A percentile compares a stretch with the other conserved stretches of the same genome.
These are phyloP conservation scores for Cossypha polioptera DNA, from an alignment of 2,797 vertebrate species.

Conservation along the genomic window DNA sequence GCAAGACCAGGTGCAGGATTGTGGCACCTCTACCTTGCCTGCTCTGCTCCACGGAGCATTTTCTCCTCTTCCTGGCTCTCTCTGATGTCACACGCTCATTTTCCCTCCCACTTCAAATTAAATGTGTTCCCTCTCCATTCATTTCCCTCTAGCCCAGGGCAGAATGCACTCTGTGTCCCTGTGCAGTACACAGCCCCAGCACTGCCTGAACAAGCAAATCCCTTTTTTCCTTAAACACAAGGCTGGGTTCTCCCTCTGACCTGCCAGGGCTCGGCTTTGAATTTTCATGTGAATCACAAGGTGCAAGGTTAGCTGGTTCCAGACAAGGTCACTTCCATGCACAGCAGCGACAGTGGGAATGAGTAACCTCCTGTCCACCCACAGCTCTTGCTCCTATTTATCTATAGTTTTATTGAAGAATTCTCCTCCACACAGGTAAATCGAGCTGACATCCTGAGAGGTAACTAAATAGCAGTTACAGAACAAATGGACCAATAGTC, in stretches of 20 bases:
- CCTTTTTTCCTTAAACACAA: neutral
- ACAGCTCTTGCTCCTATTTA: neutral
- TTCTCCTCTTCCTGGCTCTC: neutral
- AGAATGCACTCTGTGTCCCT: neutral
- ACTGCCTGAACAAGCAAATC: neutral
- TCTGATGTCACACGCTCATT: neutral
- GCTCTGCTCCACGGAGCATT: rapidly evolving
- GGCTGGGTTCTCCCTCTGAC: conserved; percentile 24
- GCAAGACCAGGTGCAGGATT: neutral
- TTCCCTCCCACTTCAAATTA: neutral
- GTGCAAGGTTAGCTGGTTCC: conserved; percentile 38
- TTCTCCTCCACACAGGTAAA: conserved; percentile 35
- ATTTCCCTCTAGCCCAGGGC: neutral
- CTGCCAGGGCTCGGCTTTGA: conserved; percentile 33
- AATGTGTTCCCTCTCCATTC: neutral
- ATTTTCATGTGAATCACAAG: conserved; percentile 38
- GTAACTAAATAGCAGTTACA: conserved; percentile 52
- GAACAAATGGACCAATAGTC: conserved; percentile 56
- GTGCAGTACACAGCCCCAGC: neutral
- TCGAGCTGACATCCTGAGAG: conserved; percentile 40
- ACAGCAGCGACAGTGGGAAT: neutral
- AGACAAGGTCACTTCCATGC: conserved; percentile 55
- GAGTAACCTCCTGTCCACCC: neutral
- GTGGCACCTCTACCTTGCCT: neutral
- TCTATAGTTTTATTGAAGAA: conserved; percentile 20